Conservation (phyloP, 1,140 invertebrate genomes). For the Aphelinus certus region DNA sequence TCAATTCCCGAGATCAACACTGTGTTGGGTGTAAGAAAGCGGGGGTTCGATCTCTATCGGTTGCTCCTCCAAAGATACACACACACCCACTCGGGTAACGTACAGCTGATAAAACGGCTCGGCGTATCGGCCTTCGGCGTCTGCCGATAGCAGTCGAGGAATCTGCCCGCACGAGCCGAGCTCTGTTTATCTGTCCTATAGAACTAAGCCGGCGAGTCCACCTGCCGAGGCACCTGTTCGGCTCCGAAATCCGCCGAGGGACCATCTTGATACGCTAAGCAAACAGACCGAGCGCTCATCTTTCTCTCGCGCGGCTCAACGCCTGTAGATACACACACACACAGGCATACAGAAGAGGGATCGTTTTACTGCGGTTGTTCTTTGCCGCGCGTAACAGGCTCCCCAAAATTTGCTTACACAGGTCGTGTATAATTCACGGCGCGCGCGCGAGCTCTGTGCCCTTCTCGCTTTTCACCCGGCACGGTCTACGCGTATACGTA, state of each 20-base stretch:
- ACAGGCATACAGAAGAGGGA: slow-evolving; percentile 4
- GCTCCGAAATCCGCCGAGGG: background rate
- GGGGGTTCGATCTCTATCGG: no score
- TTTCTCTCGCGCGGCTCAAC: slow-evolving; percentile 3
- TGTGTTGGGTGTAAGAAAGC: no score
- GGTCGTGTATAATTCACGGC: slow-evolving; percentile 1
- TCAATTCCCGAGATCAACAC: no score
- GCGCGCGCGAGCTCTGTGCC: slow-evolving; percentile 14
- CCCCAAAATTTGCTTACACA: slow-evolving; percentile 39
- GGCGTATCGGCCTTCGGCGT: background rate
- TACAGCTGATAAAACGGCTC: background rate
- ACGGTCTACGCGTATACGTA: background rate
- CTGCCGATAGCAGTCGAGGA: background rate
- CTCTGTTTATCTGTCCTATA: slow-evolving; percentile 7
- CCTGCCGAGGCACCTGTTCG: slow-evolving; percentile 30
- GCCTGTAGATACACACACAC: no score
- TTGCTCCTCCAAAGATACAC: no score
- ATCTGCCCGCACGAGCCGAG: background rate
- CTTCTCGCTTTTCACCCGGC: background rate
- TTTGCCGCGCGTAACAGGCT: background rate
- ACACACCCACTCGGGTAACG: background rate
- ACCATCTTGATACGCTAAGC: slow-evolving; percentile 26
- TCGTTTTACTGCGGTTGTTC: slow-evolving; percentile 30
- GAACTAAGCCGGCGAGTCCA: slow-evolving; percentile 2
- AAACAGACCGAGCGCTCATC: slow-evolving; percentile 17